Percentiles rank a stretch among this genome's conserved stretches.
These are phyloP conservation scores for Scomber colias DNA, from an alignment of 2,113 vertebrate species.

Conservation along the genomic window DNA sequence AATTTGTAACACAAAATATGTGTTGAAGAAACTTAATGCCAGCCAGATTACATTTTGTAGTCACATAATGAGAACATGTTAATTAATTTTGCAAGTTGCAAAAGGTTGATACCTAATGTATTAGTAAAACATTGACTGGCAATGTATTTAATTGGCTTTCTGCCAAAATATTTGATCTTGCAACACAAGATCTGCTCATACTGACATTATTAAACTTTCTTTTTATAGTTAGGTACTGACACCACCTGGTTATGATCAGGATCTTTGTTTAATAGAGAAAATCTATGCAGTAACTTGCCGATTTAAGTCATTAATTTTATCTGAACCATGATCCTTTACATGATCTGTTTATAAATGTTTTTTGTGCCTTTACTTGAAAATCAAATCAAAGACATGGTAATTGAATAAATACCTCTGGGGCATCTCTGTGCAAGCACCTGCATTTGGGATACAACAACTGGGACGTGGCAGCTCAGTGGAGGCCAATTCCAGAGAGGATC, in stretches of 20 bases:
- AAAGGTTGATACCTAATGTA: no score
- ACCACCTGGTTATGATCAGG: no score
- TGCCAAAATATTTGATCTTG: not conserved
- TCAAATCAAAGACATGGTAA: not conserved
- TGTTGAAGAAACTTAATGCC: not conserved
- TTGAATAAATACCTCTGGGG: slow-evolving; percentile 1
- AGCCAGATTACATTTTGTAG: not conserved
- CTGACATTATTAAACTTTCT: no score
- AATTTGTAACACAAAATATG: no score
- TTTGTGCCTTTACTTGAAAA: slow-evolving; percentile 6
- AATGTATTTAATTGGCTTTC: not conserved
- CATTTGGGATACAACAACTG: not conserved
- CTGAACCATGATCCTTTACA: no score
- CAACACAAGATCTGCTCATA: no score
- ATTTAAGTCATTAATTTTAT: no score
- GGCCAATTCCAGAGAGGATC: no score
- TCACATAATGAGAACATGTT: not conserved
- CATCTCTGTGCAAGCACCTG: not conserved
- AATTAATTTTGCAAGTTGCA: not conserved
- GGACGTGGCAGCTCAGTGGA: not conserved
- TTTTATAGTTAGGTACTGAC: no score
- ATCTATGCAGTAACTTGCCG: no score
- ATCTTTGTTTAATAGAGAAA: no score
- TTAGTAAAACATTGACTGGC: not conserved
- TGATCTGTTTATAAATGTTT: no score